These are phyloP conservation scores for Lutjanus erythropterus DNA, from an alignment of 2,113 vertebrate species.

Conservation along the genomic window DNA sequence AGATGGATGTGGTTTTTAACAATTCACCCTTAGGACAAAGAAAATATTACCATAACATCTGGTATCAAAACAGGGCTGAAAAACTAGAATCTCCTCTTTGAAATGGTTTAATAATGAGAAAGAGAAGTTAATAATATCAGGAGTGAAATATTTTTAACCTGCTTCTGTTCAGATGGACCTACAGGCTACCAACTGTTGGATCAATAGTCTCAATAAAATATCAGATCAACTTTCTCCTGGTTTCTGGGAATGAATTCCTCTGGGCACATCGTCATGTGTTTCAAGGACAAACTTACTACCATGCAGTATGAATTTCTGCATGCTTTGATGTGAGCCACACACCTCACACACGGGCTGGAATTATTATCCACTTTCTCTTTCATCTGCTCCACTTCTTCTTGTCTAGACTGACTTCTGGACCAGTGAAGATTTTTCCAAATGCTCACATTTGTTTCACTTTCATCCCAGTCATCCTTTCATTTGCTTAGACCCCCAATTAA, in stretches of 20 bases:
- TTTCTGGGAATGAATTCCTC: conserved; percentile 59
- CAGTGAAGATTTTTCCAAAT: conserved; percentile 45
- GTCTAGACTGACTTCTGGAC: conserved; percentile 51
- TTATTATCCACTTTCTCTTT: conserved; percentile 39
- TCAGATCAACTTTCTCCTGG: conserved; percentile 45
- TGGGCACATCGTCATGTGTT: conserved; percentile 47
- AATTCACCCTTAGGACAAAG: conserved; percentile 28
- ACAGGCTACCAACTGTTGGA: conserved; percentile 28
- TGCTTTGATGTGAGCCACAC: conserved; percentile 61
- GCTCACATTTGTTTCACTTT: conserved; percentile 44
- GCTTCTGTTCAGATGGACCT: conserved; percentile 20
- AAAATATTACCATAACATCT: conserved; percentile 62
- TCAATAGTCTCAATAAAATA: conserved; percentile 57
- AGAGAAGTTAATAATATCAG: conserved; percentile 4
- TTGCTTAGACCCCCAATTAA: conserved; percentile 49
- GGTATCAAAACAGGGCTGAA: conserved; percentile 39
- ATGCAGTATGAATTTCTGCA: conserved; percentile 17
- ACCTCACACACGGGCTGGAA: conserved; percentile 31
- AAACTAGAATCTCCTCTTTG: conserved; percentile 29
- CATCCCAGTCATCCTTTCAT: conserved; percentile 52
- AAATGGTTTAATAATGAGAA: conserved; percentile 1
- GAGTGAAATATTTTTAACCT: conserved; percentile 37
- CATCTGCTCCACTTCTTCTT: conserved; percentile 28
- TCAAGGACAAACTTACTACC: conserved; percentile 33
- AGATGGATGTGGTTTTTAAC: conserved; percentile 55